These are phyloP conservation scores for Apamea epomidion DNA, from an alignment of 2,888 invertebrate species.

Conservation along the genomic window DNA sequence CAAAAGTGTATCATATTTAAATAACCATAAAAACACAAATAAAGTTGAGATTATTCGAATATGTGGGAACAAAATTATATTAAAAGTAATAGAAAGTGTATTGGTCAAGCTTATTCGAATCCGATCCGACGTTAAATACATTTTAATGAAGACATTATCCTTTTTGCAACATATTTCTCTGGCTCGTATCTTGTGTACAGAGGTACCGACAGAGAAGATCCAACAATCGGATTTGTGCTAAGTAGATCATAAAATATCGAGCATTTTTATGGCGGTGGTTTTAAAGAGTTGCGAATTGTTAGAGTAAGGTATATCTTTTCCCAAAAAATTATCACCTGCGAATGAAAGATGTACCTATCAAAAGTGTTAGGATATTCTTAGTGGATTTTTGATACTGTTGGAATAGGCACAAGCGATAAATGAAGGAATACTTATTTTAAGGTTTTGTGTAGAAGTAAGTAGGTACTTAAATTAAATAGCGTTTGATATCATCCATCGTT, in stretches of 20 bases:
- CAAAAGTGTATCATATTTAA: slow-evolving; percentile 56
- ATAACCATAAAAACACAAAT: slow-evolving; percentile 63
- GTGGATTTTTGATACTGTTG: background rate
- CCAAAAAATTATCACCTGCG: slow-evolving; percentile 56
- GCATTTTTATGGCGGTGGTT: slow-evolving; percentile 64
- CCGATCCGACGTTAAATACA: slow-evolving; percentile 80
- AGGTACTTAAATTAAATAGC: slow-evolving; percentile 11
- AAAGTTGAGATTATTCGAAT: slow-evolving; percentile 40
- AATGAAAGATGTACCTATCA: background rate
- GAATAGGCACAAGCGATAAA: background rate
- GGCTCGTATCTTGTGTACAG: slow-evolving; percentile 66
- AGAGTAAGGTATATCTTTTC: slow-evolving; percentile 69
- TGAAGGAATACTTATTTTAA: background rate
- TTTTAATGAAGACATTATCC: slow-evolving; percentile 78
- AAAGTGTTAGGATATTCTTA: background rate
- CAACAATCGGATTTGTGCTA: slow-evolving; percentile 84
- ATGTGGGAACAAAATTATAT: slow-evolving; percentile 54
- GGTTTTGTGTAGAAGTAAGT: background rate
- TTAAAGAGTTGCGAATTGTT: slow-evolving; percentile 61
- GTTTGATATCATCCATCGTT: slow-evolving; percentile 26
- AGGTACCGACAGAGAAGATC: slow-evolving; percentile 73
- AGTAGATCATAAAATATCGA: slow-evolving; percentile 84
- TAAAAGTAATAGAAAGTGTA: slow-evolving; percentile 75
- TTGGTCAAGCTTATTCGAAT: slow-evolving; percentile 77
- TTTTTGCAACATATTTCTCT: slow-evolving; percentile 72